These are phyloP conservation scores for Sebastiscus tertius DNA, from an alignment of 2,797 vertebrate species.

Conservation along the genomic window DNA sequence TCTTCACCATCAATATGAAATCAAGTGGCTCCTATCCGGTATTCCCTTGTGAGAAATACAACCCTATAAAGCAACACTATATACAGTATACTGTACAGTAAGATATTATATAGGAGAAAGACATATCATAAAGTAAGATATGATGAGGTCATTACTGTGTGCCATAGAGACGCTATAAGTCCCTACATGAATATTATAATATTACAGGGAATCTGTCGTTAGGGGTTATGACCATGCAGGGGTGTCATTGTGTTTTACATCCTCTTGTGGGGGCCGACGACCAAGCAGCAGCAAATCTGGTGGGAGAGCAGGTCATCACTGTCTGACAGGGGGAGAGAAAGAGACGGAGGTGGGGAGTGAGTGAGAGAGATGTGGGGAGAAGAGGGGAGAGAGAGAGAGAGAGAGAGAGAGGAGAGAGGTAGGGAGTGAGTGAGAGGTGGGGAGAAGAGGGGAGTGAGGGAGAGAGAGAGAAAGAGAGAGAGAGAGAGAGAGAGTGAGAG, in stretches of 20 bases:
- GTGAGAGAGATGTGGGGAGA: slow-evolving; percentile 6
- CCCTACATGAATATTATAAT: slow-evolving; percentile 12
- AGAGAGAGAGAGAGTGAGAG: too few relatives aligned
- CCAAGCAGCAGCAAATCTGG: slow-evolving; percentile 52
- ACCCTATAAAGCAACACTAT: neutral
- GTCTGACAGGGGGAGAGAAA: slow-evolving; percentile 45
- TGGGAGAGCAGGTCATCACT: slow-evolving; percentile 62
- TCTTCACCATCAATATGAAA: neutral
- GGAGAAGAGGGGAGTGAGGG: neutral
- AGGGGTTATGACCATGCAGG: slow-evolving; percentile 27
- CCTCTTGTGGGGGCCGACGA: slow-evolving; percentile 45
- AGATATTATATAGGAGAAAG: slow-evolving; percentile 8
- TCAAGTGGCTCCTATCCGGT: neutral
- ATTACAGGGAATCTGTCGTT: slow-evolving; percentile 34
- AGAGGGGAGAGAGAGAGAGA: neutral
- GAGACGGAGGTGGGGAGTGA: slow-evolving; percentile 19
- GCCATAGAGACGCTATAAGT: neutral
- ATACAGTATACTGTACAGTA: neutral
- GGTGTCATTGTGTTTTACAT: slow-evolving; percentile 53
- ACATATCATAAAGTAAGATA: slow-evolving; percentile 10
- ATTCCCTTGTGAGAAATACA: neutral
- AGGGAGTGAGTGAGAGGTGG: too few relatives aligned
- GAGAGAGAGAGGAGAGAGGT: too few relatives aligned
- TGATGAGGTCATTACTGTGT: slow-evolving; percentile 43
- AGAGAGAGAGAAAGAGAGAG: slow-evolving; percentile 16